phyloP scores from a whole-genome alignment of 2,113 vertebrate species.

The Corythaeola cristata region DNA sequence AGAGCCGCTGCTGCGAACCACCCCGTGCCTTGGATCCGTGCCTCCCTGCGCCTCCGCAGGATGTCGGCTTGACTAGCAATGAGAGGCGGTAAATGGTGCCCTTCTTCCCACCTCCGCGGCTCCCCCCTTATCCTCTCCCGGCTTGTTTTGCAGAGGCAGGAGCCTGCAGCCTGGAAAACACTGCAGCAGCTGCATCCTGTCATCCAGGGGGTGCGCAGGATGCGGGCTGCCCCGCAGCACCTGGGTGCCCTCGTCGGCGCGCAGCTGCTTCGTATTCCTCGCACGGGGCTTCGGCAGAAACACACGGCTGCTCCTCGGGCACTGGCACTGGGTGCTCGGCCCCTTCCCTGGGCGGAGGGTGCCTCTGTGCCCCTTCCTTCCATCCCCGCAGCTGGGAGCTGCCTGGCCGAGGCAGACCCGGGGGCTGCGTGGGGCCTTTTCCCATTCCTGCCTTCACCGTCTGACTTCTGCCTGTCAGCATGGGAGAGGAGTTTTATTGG shows the following conservation, averaged over 20 bases:
- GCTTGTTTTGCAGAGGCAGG: constrained; percentile 10
- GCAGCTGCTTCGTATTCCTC: constrained; percentile 40
- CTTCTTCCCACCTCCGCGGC: not conserved
- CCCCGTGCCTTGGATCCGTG: not conserved
- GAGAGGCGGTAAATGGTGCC: constrained; percentile 2
- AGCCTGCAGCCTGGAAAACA: constrained; percentile 15
- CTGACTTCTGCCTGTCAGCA: constrained; percentile 43
- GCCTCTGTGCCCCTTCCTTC: not conserved
- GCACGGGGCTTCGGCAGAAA: not conserved
- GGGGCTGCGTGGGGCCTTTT: not conserved
- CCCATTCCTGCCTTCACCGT: not conserved
- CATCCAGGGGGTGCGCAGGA: not conserved
- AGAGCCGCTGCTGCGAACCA: not conserved
- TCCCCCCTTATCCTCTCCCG: not conserved
- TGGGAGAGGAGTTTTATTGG: constrained; percentile 41
- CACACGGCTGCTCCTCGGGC: not conserved
- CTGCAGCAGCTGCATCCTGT: constrained; percentile 68
- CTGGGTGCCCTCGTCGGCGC: not conserved
- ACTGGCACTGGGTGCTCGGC: not conserved
- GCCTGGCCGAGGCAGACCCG: not conserved
- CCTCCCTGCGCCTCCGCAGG: not conserved
- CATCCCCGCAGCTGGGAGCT: not conserved
- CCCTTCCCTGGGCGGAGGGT: not conserved
- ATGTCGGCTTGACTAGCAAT: not conserved
- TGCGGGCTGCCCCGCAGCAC: constrained; percentile 30